A percentile compares a stretch with the other conserved stretches of the same genome.
Evolutionary conservation across 2,888 invertebrate genomes (phyloP).

Genomic region (Aporophyla nigra): DNA sequence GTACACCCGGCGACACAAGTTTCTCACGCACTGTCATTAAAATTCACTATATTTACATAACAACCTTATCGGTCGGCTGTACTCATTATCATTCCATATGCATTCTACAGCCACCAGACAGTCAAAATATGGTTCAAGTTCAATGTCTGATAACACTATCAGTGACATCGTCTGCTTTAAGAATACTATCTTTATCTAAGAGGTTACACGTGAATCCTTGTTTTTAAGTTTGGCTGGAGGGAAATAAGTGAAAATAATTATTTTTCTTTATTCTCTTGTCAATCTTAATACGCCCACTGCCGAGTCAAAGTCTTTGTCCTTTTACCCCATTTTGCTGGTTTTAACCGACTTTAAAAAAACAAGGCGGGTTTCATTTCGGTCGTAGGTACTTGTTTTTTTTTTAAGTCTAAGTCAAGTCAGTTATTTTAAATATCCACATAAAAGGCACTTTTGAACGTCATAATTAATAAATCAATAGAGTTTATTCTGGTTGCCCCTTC

Average conservation of each 20-base stretch:
- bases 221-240: neutral
- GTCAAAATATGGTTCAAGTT: slow-evolving; percentile 59
- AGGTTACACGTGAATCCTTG: neutral
- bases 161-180: slow-evolving; percentile 33
- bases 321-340: neutral
- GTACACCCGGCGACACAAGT: slow-evolving; percentile 24
- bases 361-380: too few relatives aligned
- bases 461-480: too few relatives aligned
- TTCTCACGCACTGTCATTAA: slow-evolving; percentile 30
- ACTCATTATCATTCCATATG: slow-evolving; percentile 29
- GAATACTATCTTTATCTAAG: slow-evolving; percentile 1
- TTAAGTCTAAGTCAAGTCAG: too few relatives aligned
- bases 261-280: too few relatives aligned
- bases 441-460: too few relatives aligned
- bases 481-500: too few relatives aligned
- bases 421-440: too few relatives aligned
- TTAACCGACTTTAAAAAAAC: too few relatives aligned
- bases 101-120: slow-evolving; percentile 24
- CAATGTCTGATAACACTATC: slow-evolving; percentile 63
- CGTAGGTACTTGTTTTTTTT: too few relatives aligned
- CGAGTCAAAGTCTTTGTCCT: rapidly evolving
- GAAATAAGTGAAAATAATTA: slow-evolving; percentile 8
- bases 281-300: neutral
- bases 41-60: slow-evolving; percentile 15
- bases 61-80: slow-evolving; percentile 29